Evolutionary conservation across 2,888 invertebrate species (phyloP), one percentile per base, ranked within the genome.

Genomic region (Shargacucullia verbasci): DNA sequence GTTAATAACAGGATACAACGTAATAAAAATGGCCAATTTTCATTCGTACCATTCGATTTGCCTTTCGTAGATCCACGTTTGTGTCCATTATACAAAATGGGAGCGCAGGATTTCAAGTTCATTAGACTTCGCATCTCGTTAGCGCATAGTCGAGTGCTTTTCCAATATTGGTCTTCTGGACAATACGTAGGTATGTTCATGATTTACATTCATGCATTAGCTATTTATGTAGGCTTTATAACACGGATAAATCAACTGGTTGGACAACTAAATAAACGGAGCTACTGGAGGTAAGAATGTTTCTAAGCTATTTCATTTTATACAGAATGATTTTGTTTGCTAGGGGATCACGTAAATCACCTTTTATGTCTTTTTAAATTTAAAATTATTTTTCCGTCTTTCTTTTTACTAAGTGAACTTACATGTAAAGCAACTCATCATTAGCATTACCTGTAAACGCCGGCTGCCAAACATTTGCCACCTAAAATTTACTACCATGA

Each of bases 41-140:
- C 4, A 54, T 45, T 46, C 31, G 0, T 35, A 20, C 29, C 52
- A 47, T 39, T 59, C 57, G 40, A 56, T 57, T 60, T 55, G 40
- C 14, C 35, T 39, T 88, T 89, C 85, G 72, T 83, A 84, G 80
- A 79, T 88, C 78, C 69, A 70, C 66, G 85, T 81, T 68, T 73
- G 62, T 84, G 86, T 87, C 88, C 89, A 90, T 90, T 91, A 89
- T 86, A 90, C 88, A 87, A 90, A 91, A 90, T 91, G 88, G 88
- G 86, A 85, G 86, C 85, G 82, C 88, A 86, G 90, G 89, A 92
- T 91, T 92, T 92, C 91, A 88, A 91, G 90, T 91, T 92, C 91
- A 92, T 92, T 92, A 91, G 90, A 88, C 86, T 66, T 88, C 85
- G 84, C 87, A 86, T 85, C 90, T 91, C 91, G 91, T 92, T 91